Base-by-base conservation (phyloP, 2,888 invertebrate species). In the Melieria omissa region DNA sequence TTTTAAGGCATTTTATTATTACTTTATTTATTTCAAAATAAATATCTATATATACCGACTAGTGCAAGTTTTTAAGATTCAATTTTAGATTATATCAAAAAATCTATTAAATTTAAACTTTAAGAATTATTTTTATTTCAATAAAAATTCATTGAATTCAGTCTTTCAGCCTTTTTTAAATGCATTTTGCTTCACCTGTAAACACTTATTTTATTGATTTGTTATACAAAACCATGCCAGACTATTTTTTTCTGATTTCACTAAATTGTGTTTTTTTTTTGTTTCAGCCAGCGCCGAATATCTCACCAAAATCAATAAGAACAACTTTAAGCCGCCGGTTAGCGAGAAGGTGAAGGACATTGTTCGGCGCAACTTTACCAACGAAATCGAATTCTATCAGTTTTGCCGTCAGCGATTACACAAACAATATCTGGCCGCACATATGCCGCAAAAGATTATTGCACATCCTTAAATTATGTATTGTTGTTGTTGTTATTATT, bases 321-420 rank as follows among this genome's bases (percentile, higher is more conserved):
- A 96, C 86, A 91, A 92, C 65, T 96, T 95, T 88, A 96, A 96
- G 83, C 95, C 95, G 0, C 93, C 94, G 0, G 95, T 96, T 4
- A 93, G 93, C 63, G 95, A 96, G 81, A 92, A 92, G 78, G 92
- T 96, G 4, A 96, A 95, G 85, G 92, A 95, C 64, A 91, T 96
- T 66, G 94, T 96, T 5, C 89, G 95, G 76, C 91, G 90, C 54
- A 96, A 96, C 87, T 95, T 96, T 84, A 95, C 95, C 0, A 90
- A 93, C 70, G 96, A 96, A 88, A 94, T 96, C 10, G 96, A 96
- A 82, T 95, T 96, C 87, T 96, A 96, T 86, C 93, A 96, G 82
- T 96, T 96, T 85, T 95, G 95, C 85, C 92, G 92, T 79, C 95
- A 96, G 83, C 89, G 96, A 80, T 89, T 96, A 16, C 92, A 96